Evolutionary conservation across 2,797 vertebrate genomes (phyloP).

Genomic region (Dromococcyx pavoninus): DNA sequence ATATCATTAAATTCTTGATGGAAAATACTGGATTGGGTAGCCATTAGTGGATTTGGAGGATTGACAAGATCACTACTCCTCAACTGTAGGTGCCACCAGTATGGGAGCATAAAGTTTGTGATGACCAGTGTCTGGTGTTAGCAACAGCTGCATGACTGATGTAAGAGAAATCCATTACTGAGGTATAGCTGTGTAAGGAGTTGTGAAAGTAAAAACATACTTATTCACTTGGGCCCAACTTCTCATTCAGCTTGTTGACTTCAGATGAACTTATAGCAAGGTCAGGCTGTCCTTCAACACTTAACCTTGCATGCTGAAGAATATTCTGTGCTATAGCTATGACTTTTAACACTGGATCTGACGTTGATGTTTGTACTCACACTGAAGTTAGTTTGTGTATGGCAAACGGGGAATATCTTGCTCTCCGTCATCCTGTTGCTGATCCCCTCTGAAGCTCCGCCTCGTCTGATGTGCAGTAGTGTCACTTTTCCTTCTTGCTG

Average conservation of each 20-base stretch:
- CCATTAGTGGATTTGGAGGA: background rate
- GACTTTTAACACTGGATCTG: background rate
- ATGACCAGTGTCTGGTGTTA: background rate
- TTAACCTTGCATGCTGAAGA: background rate
- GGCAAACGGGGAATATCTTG: background rate
- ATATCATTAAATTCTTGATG: background rate
- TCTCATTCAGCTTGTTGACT: background rate
- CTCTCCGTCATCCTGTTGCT: background rate
- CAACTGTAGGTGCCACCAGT: background rate
- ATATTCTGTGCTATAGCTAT: background rate
- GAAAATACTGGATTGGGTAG: background rate
- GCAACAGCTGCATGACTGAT: background rate
- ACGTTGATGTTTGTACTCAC: fast-evolving
- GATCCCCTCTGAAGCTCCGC: background rate
- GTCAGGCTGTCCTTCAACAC: background rate
- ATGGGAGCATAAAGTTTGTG: background rate
- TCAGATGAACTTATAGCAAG: background rate
- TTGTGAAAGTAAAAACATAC: background rate
- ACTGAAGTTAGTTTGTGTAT: background rate
- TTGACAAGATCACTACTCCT: background rate
- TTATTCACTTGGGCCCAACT: background rate
- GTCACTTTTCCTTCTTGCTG: background rate
- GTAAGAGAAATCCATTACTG: background rate
- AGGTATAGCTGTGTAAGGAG: background rate
- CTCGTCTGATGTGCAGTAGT: background rate